Evolutionary conservation across 2,888 invertebrate species (phyloP), one percentile per base, ranked within the genome.

Genomic region (Bombylius major): DNA sequence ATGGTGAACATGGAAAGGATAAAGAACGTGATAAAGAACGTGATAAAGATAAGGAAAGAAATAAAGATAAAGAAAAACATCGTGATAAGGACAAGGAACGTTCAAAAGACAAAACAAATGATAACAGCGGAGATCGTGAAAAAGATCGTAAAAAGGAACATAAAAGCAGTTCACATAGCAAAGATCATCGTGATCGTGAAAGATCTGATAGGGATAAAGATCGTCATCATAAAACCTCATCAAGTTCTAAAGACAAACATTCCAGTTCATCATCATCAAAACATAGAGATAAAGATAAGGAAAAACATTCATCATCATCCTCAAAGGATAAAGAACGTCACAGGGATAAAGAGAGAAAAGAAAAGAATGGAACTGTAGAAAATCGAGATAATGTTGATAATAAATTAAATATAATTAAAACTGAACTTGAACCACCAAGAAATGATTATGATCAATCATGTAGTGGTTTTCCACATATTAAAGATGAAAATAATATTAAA

Each of bases 181-280:
- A 50, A 51, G 45, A 50, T 47, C 31, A 54, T 34, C 50, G 47
- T 23, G 56, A 57, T 39, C 60, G 51, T 51, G 61, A 61, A 39
- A 58, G 51, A 39, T 58, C 58, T 42, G 48, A 59, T 48, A 58
- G 55, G 51, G 60, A 62, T 46, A 59, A 62, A 47, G 61, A 62
- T 13, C 67, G 68, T 47, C 65, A 62, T 13, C 70, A 70, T 56
- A 71, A 72, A 50, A 57, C 70, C 67, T 68, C 71, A 63, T 67
- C 73, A 45, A 72, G 66, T 61, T 70, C 71, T 50, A 72, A 68
- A 65, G 69, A 68, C 59, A 74, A 73, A 69, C 73, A 74, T 73
- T 73, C 73, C 73, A 73, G 70, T 64, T 68, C 65, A 57, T 57
- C 62, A 50, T 65, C 65, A 34, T 62, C 66, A n/a, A 63, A 59